Conservation (phyloP, 2,888 invertebrate genomes). For the Cheilosia scutellata region DNA sequence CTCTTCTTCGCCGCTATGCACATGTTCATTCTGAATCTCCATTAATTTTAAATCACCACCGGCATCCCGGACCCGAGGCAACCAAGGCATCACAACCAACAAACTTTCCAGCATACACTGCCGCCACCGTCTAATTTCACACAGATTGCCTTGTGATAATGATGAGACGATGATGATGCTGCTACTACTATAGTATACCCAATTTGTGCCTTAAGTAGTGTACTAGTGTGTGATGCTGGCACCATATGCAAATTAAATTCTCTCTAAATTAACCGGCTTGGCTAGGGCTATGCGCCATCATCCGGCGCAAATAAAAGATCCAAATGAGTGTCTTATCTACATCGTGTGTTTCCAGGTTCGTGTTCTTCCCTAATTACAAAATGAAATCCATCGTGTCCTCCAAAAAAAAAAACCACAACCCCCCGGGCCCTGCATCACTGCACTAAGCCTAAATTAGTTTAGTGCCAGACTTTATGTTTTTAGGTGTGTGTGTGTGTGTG, state of each 20-base stretch:
- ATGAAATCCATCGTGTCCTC: constrained; percentile 43
- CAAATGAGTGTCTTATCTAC: constrained; percentile 72
- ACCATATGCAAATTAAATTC: constrained; percentile 75
- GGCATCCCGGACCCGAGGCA: constrained; percentile 52
- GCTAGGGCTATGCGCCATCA: constrained; percentile 36
- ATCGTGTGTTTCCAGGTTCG: constrained; percentile 67
- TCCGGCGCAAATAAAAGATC: constrained; percentile 62
- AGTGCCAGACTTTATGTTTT: constrained; percentile 20
- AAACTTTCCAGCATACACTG: constrained; percentile 38
- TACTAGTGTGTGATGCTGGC: constrained; percentile 51
- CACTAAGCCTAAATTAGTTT: constrained; percentile 70
- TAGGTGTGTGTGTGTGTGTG: constrained; percentile 18
- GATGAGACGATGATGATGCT: constrained; percentile 28
- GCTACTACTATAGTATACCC: constrained; percentile 25
- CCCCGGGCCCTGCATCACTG: constrained; percentile 2
- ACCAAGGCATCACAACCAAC: constrained; percentile 27
- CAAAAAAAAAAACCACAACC: neutral
- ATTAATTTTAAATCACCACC: constrained; percentile 75
- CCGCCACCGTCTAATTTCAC: constrained; percentile 58
- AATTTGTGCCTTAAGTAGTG: constrained; percentile 66
- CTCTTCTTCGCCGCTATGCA: neutral
- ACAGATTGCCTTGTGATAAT: constrained; percentile 58
- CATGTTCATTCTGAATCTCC: constrained; percentile 64
- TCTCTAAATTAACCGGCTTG: constrained; percentile 69
- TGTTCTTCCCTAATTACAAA: constrained; percentile 73